Percentiles rank a stretch among this genome's conserved stretches.
These are phyloP conservation scores for Cremastinae sp. DNA, from an alignment of 2,888 invertebrate species.

Conservation along the genomic window DNA sequence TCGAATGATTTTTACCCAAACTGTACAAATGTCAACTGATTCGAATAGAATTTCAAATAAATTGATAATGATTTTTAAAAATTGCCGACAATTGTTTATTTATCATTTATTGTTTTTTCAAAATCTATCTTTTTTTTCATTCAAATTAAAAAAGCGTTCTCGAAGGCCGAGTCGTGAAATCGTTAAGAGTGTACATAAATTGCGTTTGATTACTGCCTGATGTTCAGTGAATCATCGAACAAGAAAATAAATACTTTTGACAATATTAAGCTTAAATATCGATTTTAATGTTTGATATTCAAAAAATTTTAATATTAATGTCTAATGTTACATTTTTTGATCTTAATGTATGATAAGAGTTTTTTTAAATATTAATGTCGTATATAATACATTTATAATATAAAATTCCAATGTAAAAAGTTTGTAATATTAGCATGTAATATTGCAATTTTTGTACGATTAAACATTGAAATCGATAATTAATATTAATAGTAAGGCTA, in stretches of 20 bases:
- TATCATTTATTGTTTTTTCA: background rate
- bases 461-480: slow-evolving; percentile 23
- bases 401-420: too few species aligned
- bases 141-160: background rate
- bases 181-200: slow-evolving; percentile 26
- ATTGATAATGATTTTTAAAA: background rate
- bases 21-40: background rate
- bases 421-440: too few species aligned
- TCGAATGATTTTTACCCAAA: slow-evolving; percentile 9
- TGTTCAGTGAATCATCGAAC: slow-evolving; percentile 63
- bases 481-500: slow-evolving; percentile 19
- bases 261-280: slow-evolving; percentile 26
- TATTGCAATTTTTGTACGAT: too few species aligned
- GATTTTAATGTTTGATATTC: slow-evolving; percentile 8
- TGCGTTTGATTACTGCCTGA: slow-evolving; percentile 63
- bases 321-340: slow-evolving; percentile 1
- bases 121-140: background rate
- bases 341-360: too few species aligned
- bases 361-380: too few species aligned
- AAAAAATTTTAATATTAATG: slow-evolving; percentile 7
- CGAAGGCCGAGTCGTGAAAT: slow-evolving; percentile 27
- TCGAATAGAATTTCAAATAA: background rate
- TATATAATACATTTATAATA: too few species aligned
- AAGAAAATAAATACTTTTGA: slow-evolving; percentile 20
- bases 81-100: background rate